A percentile compares a stretch with the other conserved stretches of the same genome.
These are phyloP conservation scores for Atherinosoma microstoma DNA, from an alignment of 2,797 vertebrate species.

Conservation along the genomic window DNA sequence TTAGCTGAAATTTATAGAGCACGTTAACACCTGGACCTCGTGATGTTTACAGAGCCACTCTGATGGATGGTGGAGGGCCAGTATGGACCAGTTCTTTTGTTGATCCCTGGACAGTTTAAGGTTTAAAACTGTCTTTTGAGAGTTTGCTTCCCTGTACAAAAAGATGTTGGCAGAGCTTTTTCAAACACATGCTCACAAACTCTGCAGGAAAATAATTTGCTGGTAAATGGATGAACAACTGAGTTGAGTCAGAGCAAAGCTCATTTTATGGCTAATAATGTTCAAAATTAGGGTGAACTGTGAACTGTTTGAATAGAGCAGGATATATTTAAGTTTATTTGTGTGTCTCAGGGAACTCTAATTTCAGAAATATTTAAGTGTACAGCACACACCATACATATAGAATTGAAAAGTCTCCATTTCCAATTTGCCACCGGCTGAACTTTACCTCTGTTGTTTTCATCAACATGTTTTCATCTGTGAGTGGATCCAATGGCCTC, in stretches of 20 bases:
- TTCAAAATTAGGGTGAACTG: too few relatives aligned
- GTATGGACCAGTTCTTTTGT: constrained; percentile 24
- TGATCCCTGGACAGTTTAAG: constrained; percentile 44
- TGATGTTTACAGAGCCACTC: constrained; percentile 58
- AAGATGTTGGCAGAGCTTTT: constrained; percentile 8
- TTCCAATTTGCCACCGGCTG: too few relatives aligned
- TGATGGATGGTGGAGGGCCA: constrained; percentile 54
- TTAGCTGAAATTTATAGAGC: constrained; percentile 66
- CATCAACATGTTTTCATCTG: too few relatives aligned
- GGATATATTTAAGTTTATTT: neutral
- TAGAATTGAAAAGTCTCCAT: neutral
- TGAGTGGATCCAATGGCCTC: too few relatives aligned
- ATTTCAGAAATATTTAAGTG: neutral
- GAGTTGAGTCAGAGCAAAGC: neutral
- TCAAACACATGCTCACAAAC: constrained; percentile 8
- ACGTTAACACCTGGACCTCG: constrained; percentile 68
- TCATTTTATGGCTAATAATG: neutral
- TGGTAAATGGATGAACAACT: neutral
- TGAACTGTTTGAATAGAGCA: neutral
- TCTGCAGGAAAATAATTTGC: neutral
- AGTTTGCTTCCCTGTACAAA: constrained; percentile 17
- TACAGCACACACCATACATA: neutral
- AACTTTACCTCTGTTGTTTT: too few relatives aligned
- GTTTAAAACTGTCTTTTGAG: constrained; percentile 52
- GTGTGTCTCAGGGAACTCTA: neutral